Base-by-base conservation (phyloP, 2,113 vertebrate species). In the Planiliza haematocheilus region DNA sequence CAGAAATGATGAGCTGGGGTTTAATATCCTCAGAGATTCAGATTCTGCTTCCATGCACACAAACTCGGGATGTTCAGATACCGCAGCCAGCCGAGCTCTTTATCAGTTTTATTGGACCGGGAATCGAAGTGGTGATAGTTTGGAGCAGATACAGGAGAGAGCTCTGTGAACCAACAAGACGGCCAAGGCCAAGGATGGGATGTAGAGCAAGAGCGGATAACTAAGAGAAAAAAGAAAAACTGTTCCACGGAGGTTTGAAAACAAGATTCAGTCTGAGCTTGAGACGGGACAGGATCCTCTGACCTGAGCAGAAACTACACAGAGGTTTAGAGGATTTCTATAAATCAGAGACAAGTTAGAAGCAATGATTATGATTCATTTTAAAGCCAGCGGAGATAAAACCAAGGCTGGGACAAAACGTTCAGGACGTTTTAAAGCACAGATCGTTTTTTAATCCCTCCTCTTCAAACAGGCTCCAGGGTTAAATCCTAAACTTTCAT, bases 11-110 rank as follows among this genome's bases (percentile, higher is more conserved):
- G 36, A 78, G 64, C 37, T 45, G 1, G 7, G 13, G 13, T 79
- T 83, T 79, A 79, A 83, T 79, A 79, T 79, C 81, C 70, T 83
- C 55, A 21, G 59, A 78, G 80, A 50, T 16, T 72, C 14, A 0
- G 6, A 24, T 50, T 53, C 24, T 49, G 63, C 58, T 64, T 52
- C 13, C 52, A 3, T 46, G 38, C 58, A 38, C 70, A 53, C 51
- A 41, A 57, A 52, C 70, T 18, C 37, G n/a, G n/a, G 4, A 6
- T 20, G 48, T 5, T 66, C 70, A 51, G 70, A 66, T 70, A 51
- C 43, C 0, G 30, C 9, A 10, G 14, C 52, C 53, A 1, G 6
- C 34, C 48, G 1, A 50, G 62, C 38, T 60, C 42, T 69, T 45
- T 36, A 70, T 83, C 75, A 61, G 10, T 21, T 41, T 56, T 50